These are phyloP conservation scores for Urocolius indicus DNA, from an alignment of 2,113 vertebrate genomes.

Conservation along the genomic window DNA sequence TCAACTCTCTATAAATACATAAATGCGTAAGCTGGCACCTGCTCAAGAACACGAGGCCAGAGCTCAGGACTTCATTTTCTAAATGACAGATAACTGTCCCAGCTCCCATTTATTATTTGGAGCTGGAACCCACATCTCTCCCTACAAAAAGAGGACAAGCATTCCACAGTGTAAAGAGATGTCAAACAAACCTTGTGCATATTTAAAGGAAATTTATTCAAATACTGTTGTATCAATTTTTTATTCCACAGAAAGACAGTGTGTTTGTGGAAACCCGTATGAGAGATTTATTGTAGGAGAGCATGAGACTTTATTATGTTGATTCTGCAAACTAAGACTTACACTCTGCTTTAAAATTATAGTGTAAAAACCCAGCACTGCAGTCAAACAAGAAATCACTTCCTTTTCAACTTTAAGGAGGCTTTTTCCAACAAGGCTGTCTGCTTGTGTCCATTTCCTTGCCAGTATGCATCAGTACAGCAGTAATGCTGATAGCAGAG, in stretches of 20 bases:
- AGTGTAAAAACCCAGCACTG: background rate
- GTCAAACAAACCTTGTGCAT: background rate
- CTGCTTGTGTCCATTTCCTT: background rate
- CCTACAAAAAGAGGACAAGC: background rate
- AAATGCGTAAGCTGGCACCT: background rate
- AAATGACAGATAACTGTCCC: background rate
- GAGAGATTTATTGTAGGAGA: background rate
- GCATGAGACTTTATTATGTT: background rate
- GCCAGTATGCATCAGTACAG: accelerated
- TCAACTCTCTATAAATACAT: background rate
- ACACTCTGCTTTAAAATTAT: background rate
- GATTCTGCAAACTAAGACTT: background rate
- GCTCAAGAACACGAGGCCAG: background rate
- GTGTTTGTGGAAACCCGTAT: accelerated
- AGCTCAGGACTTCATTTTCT: background rate
- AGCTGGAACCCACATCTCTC: background rate
- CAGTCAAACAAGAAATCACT: accelerated
- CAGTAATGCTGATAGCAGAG: background rate
- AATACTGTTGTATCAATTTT: background rate
- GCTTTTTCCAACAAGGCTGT: background rate
- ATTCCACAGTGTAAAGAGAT: background rate
- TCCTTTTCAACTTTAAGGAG: background rate
- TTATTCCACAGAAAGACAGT: background rate
- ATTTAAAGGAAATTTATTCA: background rate
- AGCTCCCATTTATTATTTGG: background rate